Evolutionary conservation across 2,113 vertebrate genomes (phyloP), one percentile per base, ranked within the genome.

Genomic region (Lathamus discolor): DNA sequence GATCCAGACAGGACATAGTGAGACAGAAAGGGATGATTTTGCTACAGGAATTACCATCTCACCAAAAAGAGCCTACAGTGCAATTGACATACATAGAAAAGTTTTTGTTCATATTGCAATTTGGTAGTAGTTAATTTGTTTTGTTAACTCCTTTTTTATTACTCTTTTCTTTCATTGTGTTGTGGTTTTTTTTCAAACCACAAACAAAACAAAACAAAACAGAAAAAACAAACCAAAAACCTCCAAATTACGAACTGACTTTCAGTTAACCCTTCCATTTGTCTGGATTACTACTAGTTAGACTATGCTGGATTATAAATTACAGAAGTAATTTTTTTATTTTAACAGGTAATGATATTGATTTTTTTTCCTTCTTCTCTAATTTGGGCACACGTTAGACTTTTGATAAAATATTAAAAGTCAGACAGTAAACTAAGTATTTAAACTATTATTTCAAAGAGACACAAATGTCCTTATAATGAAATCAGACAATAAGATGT

Each of bases 381-480:
- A 33, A 33, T 1, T 79, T 39, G 15, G 0, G 0, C 12, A 23
- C 23, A n/a, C 37, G 17, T 22, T 51, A 11, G 9, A 37, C 54
- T 92, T 90, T 85, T 62, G 16, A 54, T 35, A 57, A 51, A 76
- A 44, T 39, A 68, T 12, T 18, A 27, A 48, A 84, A 84, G 51
- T 23, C 20, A 72, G 25, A 43, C 8, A 33, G 24, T 69, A 62
- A 68, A 82, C 20, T 51, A 78, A 59, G 3, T 11, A 64, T 82
- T 78, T 82, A 46, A 91, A 43, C 20, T 66, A 19, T 20, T 55
- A 78, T 70, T 87, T 83, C 35, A 43, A 3, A 77, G 24, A 86
- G 17, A 12, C 23, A 54, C 27, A 64, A 18, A 39, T 24, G 6
- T 27, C 18, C 12, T 16, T 39, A 1, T 55, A 39, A 59, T 39